These are phyloP conservation scores for Pomatorhinus ruficollis DNA, from an alignment of 2,113 vertebrate species.

Conservation along the genomic window DNA sequence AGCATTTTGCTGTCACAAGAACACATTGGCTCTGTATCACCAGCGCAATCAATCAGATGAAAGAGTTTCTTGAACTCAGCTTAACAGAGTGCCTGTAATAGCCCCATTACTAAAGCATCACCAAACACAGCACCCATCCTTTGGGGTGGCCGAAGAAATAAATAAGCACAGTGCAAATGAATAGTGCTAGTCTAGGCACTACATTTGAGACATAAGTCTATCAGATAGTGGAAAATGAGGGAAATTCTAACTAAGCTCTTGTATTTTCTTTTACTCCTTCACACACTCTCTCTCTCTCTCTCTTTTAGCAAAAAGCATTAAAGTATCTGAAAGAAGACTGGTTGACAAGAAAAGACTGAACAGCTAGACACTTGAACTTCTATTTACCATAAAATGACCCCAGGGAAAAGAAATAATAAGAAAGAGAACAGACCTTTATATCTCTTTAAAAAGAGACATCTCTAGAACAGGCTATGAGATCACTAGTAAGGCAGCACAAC, in stretches of 20 bases:
- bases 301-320: neutral
- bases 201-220: neutral
- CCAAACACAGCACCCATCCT: neutral
- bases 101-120: neutral
- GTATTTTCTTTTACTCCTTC: neutral
- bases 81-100: constrained; percentile 17
- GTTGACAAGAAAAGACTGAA: neutral
- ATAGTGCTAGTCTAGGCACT: neutral
- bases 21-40: neutral
- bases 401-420: neutral
- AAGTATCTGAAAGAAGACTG: neutral
- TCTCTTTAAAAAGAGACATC: neutral
- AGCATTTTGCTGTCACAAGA: constrained; percentile 18
- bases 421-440: neutral
- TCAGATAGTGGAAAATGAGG: neutral
- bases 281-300: neutral
- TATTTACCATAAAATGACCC: neutral
- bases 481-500: neutral
- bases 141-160: neutral
- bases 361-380: neutral
- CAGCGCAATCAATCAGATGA: constrained; percentile 17
- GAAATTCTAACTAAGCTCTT: neutral
- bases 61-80: constrained; percentile 32
- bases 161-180: neutral
- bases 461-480: neutral